These are phyloP conservation scores for Pyrrhia umbra DNA, from an alignment of 2,888 invertebrate species.

Conservation along the genomic window DNA sequence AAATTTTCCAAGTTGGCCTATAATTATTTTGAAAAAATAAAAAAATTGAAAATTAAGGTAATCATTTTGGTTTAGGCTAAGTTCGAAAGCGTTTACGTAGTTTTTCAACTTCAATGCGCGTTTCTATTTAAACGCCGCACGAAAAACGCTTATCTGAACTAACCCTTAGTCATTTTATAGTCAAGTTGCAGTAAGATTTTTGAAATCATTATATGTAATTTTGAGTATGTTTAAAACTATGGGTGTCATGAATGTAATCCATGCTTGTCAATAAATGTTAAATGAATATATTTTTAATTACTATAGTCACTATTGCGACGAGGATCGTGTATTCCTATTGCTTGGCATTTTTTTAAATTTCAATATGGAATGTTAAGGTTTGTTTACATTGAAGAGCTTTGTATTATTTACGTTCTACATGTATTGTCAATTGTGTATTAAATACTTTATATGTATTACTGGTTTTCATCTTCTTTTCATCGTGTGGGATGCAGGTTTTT, in stretches of 20 bases:
- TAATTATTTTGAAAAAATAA: constrained; percentile 14
- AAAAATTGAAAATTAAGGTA: constrained; percentile 19
- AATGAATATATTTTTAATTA: constrained; percentile 39
- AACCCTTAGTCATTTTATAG: constrained; percentile 48
- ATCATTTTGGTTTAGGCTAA: constrained; percentile 29
- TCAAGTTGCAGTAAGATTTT: constrained; percentile 49
- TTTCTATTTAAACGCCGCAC: not conserved
- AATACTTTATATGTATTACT: constrained; percentile 49
- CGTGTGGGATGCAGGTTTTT: too few species aligned
- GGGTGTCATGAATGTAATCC: constrained; percentile 55
- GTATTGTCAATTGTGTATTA: constrained; percentile 60
- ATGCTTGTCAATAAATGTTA: constrained; percentile 49
- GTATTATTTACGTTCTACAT: constrained; percentile 47
- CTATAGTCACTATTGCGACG: constrained; percentile 22
- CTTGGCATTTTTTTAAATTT: constrained; percentile 37
- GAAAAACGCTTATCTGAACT: constrained; percentile 3
- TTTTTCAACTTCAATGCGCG: too few species aligned
- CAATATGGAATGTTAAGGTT: constrained; percentile 4
- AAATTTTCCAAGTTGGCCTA: constrained; percentile 36
- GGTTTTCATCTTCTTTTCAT: not conserved
- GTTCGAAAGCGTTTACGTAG: constrained; percentile 8
- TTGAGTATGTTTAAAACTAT: constrained; percentile 40
- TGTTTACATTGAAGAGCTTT: constrained; percentile 47
- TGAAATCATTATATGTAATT: constrained; percentile 28
- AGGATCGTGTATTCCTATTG: constrained; percentile 32